These are phyloP conservation scores for Cryptoleucopteryx plumbea DNA, from an alignment of 2,113 vertebrate genomes.

Conservation along the genomic window DNA sequence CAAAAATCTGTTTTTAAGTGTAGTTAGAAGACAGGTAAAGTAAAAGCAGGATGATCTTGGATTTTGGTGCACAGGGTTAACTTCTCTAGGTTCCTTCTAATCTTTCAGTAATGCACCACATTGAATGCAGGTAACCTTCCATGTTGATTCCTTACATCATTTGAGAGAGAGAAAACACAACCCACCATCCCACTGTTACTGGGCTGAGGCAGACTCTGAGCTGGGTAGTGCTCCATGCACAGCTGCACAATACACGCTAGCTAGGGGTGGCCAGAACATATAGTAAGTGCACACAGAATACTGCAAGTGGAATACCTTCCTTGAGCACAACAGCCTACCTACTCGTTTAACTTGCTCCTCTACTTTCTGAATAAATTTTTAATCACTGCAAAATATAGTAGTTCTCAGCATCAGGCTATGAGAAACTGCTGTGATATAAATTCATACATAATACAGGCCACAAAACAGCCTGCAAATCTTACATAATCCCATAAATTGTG, in stretches of 20 bases:
- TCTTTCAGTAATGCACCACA: neutral
- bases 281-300: rapidly evolving
- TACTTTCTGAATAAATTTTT: neutral
- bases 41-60: neutral
- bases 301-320: neutral
- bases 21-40: neutral
- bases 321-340: neutral
- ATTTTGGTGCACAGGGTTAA: neutral
- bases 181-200: rapidly evolving
- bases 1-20: neutral
- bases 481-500: neutral
- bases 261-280: neutral
- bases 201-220: neutral
- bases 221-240: neutral
- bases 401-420: neutral
- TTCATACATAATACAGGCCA: neutral
- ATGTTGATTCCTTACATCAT: rapidly evolving
- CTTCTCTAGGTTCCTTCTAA: neutral
- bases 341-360: neutral
- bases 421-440: neutral
- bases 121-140: neutral
- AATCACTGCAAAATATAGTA: neutral
- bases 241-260: neutral
- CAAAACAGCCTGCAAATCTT: neutral
- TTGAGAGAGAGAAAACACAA: neutral